A percentile compares a stretch with the other conserved stretches of the same genome.
Evolutionary conservation across 2,113 vertebrate species (phyloP).

Genomic region (rat (Rattus norvegicus)): GRCr8 NC_086027.1:93559501-93560000

Average conservation of each 20-base stretch:
- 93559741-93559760: background rate
- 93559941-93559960: background rate
- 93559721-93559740: background rate
- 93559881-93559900: background rate
- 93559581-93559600: slow-evolving; percentile 70
- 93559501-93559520: slow-evolving; percentile 63
- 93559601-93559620: slow-evolving; percentile 73
- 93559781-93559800: background rate
- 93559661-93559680: slow-evolving; percentile 22
- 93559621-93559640: slow-evolving; percentile 67
- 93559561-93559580: slow-evolving; percentile 68
- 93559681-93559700: slow-evolving; percentile 35
- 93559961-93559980: background rate
- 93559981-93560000: too few relatives aligned
- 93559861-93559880: background rate
- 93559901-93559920: background rate
- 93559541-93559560: slow-evolving; percentile 69
- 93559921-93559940: background rate
- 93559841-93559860: background rate
- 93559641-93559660: background rate
- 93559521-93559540: slow-evolving; percentile 41
- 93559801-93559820: background rate
- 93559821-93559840: background rate
- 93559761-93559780: background rate
- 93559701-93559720: background rate